These are phyloP conservation scores for Xestia rhomboidea DNA, from an alignment of 2,888 invertebrate species.

Conservation along the genomic window DNA sequence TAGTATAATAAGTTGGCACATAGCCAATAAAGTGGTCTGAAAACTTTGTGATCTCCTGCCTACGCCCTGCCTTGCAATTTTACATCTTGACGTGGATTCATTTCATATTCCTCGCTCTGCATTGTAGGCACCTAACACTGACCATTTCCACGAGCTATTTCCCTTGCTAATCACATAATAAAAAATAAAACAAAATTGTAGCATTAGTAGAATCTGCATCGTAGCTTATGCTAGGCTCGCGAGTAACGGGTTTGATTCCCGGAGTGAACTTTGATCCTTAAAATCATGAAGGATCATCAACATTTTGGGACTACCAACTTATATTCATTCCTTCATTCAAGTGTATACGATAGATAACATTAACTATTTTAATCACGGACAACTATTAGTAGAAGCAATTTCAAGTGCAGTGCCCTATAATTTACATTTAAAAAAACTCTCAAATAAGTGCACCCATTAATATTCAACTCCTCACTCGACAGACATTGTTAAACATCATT, in stretches of 20 bases:
- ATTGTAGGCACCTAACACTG: background rate
- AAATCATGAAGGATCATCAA: background rate
- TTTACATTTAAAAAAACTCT: conserved; percentile 9
- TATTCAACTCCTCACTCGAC: conserved; percentile 13
- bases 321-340: background rate
- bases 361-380: background rate
- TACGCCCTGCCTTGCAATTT: background rate
- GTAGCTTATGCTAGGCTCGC: background rate
- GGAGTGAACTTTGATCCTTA: background rate
- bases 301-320: background rate
- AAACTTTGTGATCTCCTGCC: background rate
- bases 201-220: background rate
- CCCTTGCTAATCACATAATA: background rate
- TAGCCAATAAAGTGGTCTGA: background rate
- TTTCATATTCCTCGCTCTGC: background rate
- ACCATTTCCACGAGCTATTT: background rate
- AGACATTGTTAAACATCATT: conserved; percentile 22
- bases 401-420: conserved; percentile 11
- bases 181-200: background rate
- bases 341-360: background rate
- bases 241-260: conserved; percentile 10
- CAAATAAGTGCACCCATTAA: conserved; percentile 3
- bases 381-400: background rate
- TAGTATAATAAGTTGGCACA: background rate
- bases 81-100: background rate